Evolutionary conservation across 1,140 invertebrate genomes (phyloP).

Genomic region (Rhynchophorus ferrugineus): DNA sequence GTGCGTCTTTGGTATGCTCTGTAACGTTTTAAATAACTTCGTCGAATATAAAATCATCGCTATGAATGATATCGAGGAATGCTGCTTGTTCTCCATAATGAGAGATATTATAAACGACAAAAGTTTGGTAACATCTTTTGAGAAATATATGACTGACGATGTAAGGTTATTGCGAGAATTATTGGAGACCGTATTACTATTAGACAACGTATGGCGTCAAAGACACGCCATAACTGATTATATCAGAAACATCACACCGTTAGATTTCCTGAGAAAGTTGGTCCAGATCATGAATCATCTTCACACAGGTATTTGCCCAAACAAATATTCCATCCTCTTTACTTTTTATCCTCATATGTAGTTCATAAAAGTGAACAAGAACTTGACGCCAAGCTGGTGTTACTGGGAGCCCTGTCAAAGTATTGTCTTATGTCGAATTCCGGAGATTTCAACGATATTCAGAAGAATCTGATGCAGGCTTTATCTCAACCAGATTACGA

Average conservation of each 20-base stretch:
- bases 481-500: constrained; percentile 27
- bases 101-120: constrained; percentile 10
- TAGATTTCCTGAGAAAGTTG: constrained; percentile 19
- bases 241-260: constrained; percentile 20
- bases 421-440: constrained; percentile 17
- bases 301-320: no score
- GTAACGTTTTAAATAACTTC: constrained; percentile 20
- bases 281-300: constrained; percentile 20
- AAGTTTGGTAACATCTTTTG: constrained; percentile 6
- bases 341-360: no score
- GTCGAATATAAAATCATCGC: constrained; percentile 14
- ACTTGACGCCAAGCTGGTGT: constrained; percentile 12
- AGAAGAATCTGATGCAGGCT: constrained; percentile 22
- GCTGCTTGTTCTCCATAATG: constrained; percentile 9
- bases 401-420: constrained; percentile 17
- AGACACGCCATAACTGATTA: constrained; percentile 9
- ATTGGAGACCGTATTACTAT: not conserved
- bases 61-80: constrained; percentile 10
- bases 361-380: constrained; percentile 7
- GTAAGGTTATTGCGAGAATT: constrained; percentile 11
- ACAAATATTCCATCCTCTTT: no score
- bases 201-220: constrained; percentile 21
- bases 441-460: constrained; percentile 5
- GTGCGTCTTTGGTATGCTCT: constrained; percentile 18
- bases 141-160: constrained; percentile 11